Evolutionary conservation across 2,113 vertebrate genomes (phyloP), one percentile per base, ranked within the genome.

Genomic region (Calcarius ornatus): DNA sequence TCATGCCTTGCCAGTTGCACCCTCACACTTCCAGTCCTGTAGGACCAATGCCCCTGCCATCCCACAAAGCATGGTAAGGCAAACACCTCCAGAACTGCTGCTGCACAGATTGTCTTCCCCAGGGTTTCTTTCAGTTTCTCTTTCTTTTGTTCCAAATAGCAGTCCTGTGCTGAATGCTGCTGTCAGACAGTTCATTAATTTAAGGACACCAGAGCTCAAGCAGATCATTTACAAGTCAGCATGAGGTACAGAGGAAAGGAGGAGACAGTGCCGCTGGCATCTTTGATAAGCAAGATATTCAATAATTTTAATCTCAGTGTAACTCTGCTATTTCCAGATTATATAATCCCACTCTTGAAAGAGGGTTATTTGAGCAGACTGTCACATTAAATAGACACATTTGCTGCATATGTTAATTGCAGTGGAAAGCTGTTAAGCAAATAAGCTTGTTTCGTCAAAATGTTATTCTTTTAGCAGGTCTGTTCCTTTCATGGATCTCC

Each of bases 341-440:
- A 96, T 25, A 81, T 92, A 97, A 96, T 92, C 94, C 82, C 92
- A 69, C 35, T 86, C 60, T 35, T 73, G 60, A 59, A 88, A 71
- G 85, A 82, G 76, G 68, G 51, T 90, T 82, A 37, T 75, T 90
- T 50, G 76, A 96, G 94, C 90, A 78, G 85, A 66, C 48, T 96
- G 95, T 95, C 96, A 92, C 82, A 38, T 70, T 93, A 66, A 88
- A 83, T 95, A 70, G 83, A 63, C 3, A 8, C 88, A 57, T 94
- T 86, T 81, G 43, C 88, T 0, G 31, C 43, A 2, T 40, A 43
- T 35, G 51, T 92, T 96, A 96, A 96, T 86, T 94, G 93, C 68
- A 22, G 64, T 24, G 83, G 96, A 97, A 93, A 96, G 95, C 96
- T 97, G 96, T 93, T 97, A 94, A 92, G 92, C 94, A 96, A 94